Conservation (phyloP, 2,888 invertebrate species). For the Coelogynopora nodosa region DNA sequence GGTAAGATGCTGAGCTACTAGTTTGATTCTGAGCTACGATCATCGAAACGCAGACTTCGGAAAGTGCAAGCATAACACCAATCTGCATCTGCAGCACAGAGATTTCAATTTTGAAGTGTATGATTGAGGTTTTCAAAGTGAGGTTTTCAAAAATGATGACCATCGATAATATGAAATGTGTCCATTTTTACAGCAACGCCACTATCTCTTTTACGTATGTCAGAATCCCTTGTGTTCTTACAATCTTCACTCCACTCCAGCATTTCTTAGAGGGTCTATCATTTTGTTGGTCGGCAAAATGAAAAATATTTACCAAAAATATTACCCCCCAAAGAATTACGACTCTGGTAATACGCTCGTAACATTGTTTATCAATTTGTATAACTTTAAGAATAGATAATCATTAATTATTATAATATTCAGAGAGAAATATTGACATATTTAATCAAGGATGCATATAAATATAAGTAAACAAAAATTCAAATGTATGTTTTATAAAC, state of each 20-base stretch:
- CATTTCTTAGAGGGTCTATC: not conserved
- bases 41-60: not conserved
- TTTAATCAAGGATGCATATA: no score
- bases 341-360: no score
- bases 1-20: not conserved
- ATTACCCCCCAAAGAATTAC: no score
- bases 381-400: no score
- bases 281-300: no score
- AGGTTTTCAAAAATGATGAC: not conserved
- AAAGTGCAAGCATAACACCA: not conserved
- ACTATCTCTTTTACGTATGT: not conserved
- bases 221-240: not conserved
- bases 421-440: no score
- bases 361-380: no score
- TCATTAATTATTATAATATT: no score
- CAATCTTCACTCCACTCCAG: conserved; percentile 1
- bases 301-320: no score
- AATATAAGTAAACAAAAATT: no score
- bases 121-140: not conserved
- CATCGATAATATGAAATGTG: not conserved
- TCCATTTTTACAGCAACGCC: not conserved
- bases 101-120: not conserved
- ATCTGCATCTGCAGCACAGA: conserved; percentile 18
- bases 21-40: not conserved
- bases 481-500: no score